These are phyloP conservation scores for Drosophila sp. DNA, from an alignment of 1,140 invertebrate genomes.

Conservation along the genomic window DNA sequence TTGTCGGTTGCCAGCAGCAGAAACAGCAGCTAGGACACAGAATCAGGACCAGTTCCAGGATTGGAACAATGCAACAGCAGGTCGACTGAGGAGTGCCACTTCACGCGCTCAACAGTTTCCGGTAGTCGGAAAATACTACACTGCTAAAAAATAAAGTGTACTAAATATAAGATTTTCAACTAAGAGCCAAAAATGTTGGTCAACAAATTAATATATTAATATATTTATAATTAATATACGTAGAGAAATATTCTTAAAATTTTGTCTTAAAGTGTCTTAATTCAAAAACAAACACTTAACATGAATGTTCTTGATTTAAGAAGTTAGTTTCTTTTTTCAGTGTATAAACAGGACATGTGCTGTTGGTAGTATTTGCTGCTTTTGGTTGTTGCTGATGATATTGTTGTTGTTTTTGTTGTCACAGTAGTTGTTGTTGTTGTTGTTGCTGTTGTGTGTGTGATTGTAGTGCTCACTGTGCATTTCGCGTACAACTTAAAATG, in stretches of 20 bases:
- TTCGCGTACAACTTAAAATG: slow-evolving; percentile 70
- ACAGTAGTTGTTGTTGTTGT: slow-evolving; percentile 5
- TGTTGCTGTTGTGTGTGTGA: slow-evolving; percentile 28
- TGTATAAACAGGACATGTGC: slow-evolving; percentile 39
- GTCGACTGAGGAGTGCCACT: slow-evolving; percentile 18
- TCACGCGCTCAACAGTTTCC: slow-evolving; percentile 64
- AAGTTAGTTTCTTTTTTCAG: too few species aligned
- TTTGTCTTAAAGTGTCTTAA: too few species aligned
- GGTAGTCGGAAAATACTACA: slow-evolving; percentile 30
- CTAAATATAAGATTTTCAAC: too few species aligned
- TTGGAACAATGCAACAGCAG: not conserved
- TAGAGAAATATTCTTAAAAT: too few species aligned
- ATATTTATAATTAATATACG: too few species aligned
- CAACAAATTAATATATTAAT: too few species aligned
- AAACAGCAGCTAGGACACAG: not conserved
- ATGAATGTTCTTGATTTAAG: too few species aligned
- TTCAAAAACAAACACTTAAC: too few species aligned
- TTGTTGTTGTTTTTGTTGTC: slow-evolving; percentile 23
- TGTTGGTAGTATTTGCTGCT: not conserved
- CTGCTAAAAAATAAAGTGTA: too few species aligned
- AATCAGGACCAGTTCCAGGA: not conserved
- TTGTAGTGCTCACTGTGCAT: slow-evolving; percentile 65
- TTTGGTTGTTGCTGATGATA: slow-evolving; percentile 12
- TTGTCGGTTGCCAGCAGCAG: slow-evolving; percentile 44
- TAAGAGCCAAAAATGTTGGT: too few species aligned